phyloP scores from a whole-genome alignment of 2,888 invertebrate genomes.

The Leptinotarsa tumamoca region DNA sequence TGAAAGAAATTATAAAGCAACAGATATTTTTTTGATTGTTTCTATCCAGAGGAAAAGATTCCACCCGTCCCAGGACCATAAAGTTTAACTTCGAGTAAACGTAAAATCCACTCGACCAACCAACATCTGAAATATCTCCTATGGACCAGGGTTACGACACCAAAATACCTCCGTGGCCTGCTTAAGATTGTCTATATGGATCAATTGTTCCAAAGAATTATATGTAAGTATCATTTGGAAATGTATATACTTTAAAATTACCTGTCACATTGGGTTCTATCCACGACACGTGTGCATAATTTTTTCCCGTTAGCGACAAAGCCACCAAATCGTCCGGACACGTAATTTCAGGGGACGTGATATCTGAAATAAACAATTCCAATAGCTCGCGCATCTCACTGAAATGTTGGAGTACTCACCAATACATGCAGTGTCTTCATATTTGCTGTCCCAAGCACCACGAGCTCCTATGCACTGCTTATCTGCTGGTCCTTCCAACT shows the following conservation, averaged over 20 bases:
- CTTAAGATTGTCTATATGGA: no score
- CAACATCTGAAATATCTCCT: no score
- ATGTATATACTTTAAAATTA: constrained; percentile 39
- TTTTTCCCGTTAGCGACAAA: constrained; percentile 67
- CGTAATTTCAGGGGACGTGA: constrained; percentile 70
- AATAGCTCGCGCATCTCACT: neutral
- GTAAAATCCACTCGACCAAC: no score
- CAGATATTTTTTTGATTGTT: no score
- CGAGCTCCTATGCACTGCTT: constrained; percentile 71
- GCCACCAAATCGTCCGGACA: constrained; percentile 71
- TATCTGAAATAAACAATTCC: constrained; percentile 65
- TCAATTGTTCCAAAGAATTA: no score
- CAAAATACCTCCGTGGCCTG: no score
- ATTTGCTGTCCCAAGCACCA: constrained; percentile 70
- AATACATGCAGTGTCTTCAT: constrained; percentile 57
- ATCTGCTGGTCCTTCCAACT: constrained; percentile 69
- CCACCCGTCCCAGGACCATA: no score
- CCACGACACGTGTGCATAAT: constrained; percentile 70
- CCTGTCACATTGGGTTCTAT: constrained; percentile 63
- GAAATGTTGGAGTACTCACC: constrained; percentile 46
- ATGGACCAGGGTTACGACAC: no score
- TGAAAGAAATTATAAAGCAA: no score
- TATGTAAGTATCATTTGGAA: neutral
- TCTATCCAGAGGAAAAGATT: no score
- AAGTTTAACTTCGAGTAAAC: no score